Base-by-base conservation (phyloP, 1,140 invertebrate genomes). In the Armadillidium nasatum region DNA sequence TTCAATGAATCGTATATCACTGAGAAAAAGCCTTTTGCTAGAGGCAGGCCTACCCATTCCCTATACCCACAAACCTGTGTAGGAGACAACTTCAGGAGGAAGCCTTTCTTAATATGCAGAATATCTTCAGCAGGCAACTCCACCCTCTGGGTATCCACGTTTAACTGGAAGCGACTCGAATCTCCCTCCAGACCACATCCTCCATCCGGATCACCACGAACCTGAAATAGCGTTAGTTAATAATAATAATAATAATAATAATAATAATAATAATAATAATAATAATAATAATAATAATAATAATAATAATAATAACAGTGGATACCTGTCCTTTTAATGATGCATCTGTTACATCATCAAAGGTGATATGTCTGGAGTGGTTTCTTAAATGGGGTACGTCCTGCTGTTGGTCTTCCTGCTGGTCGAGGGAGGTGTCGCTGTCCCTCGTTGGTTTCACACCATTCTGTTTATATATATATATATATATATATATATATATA, bases 101-200 rank as follows among this genome's bases (percentile, higher is more conserved):
- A 97, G 10, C 95, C 95, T 84, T 96, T 95, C 85, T 95, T 94
- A 74, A 91, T 90, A 83, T 94, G 92, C 15, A 94, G 86, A 50
- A 94, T 86, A 83, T 94, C 91, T 85, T 94, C 91, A 0, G 91
- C 89, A 10, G 91, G 90, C 71, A 92, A 83, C 83, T 91, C 89
- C 21, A 91, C 89, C 79, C 90, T 83, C 43, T 75, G 78, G n/a
- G 91, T 85, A 75, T 90, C 89, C 46, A 89, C 88, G 19, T 87
- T 89, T 9, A 86, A 46, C 11, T 86, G 4, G 87, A 88, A 79
- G 11, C 50, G 11, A 80, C 89, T 89, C 80, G 88, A 87, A 86
- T 74, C 85, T 86, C 33, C 72, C 33, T 86, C 86, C 82, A 90
- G 88, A 83, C 92, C 91, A 72, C 90, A 84, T 54, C 91, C 91